Evolutionary conservation across 2,797 vertebrate species (phyloP).

Genomic region (Clarias pachynema): DNA sequence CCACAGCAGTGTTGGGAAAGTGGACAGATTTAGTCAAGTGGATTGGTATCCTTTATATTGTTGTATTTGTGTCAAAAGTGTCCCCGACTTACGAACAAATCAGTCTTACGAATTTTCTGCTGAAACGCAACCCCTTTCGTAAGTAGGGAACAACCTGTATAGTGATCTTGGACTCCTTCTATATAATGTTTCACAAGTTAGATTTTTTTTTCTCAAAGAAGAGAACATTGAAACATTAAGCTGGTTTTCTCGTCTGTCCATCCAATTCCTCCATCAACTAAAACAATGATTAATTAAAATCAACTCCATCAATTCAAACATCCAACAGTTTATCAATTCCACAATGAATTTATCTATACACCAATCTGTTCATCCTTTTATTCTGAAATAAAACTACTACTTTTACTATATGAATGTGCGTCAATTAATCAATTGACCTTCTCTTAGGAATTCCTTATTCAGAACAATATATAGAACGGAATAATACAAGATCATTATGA

Average conservation of each 20-base stretch:
- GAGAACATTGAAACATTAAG: neutral
- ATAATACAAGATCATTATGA: neutral
- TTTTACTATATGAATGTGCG: neutral
- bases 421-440: neutral
- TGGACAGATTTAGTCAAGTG: too few species aligned
- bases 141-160: too few species aligned
- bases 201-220: neutral
- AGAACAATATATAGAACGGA: neutral
- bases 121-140: too few species aligned
- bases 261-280: neutral
- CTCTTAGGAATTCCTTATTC: neutral
- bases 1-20: too few species aligned
- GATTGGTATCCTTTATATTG: too few species aligned
- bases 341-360: neutral
- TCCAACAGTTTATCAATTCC: neutral
- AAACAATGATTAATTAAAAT: too few species aligned
- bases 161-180: neutral
- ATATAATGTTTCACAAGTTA: neutral
- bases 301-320: neutral
- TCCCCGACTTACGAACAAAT: too few species aligned
- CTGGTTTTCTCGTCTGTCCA: neutral
- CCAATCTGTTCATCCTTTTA: too few species aligned
- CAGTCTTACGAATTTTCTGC: too few species aligned
- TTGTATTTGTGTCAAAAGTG: too few species aligned
- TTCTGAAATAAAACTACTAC: neutral